Base-by-base conservation (phyloP, 2,113 vertebrate species). In the Anguilla rostrata region DNA sequence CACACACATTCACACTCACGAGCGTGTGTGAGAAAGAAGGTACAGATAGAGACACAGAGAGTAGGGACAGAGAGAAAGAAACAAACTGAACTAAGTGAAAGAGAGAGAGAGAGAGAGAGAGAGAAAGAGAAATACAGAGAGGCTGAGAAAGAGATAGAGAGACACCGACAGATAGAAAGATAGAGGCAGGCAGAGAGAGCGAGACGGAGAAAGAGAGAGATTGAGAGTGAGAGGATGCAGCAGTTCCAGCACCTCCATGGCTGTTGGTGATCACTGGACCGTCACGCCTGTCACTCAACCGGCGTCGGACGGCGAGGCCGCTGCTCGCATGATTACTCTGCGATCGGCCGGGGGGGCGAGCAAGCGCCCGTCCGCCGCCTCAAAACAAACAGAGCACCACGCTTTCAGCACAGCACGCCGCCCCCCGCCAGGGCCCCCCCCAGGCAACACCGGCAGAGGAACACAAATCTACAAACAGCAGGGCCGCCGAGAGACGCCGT, bases 31-130 rank as follows among this genome's bases (percentile, higher is more conserved):
- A 9, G 49, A 53, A 11, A 12, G 49, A 53, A 14, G 49, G 8
- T 12, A 53, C 0, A 11, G 49, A 53, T 12, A 53, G 49, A 53
- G 11, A 53, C 12, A 14, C 8, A 53, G 49, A 53, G 49, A 46
- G 43, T 46, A 46, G 43, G 8, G 49, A 14, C 7, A 53, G 49
- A 53, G 49, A 53, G 49, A 53, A 12, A 12, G 49, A 53, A 46
- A 46, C 57, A 60, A 60, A 3, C 60, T 6, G 60, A 26, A 57
- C 40, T 87, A 39, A 88, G 39, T 56, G 5, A 56, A 40, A 84
- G 34, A 43, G 75, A 88, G 29, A 84, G 15, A 84, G 57, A 85
- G 1, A 63, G 81, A 71, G 83, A 71, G 60, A 22, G 8, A 66
- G 3, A 26, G 22, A 66, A 1, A 66, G 60, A 60, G 56, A 60